A percentile compares a stretch with the other conserved stretches of the same genome.
Evolutionary conservation across 2,797 vertebrate species (phyloP).

Genomic region (Amazona finschi): DNA sequence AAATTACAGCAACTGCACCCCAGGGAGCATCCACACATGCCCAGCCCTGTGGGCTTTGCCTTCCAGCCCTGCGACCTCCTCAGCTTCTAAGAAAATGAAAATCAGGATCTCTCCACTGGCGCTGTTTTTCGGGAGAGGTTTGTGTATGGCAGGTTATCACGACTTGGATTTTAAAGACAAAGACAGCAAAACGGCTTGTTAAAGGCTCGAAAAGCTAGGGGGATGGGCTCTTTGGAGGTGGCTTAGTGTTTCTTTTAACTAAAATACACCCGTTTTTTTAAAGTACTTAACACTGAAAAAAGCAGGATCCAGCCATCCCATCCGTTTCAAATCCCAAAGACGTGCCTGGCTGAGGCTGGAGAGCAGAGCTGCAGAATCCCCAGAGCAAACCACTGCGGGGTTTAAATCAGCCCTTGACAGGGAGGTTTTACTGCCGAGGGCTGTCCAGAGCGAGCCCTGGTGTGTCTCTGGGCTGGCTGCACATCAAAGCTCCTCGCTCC

Average conservation of each 20-base stretch:
- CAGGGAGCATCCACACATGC: accelerated
- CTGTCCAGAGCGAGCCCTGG: neutral
- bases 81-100: neutral
- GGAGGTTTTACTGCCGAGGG: neutral
- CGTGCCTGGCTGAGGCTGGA: neutral
- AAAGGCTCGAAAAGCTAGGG: neutral
- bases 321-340: neutral
- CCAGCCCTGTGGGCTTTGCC: neutral
- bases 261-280: accelerated
- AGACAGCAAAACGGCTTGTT: neutral
- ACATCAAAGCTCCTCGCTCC: conserved; percentile 9
- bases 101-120: neutral
- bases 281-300: neutral
- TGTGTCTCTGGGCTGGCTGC: neutral
- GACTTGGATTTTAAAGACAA: accelerated
- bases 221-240: neutral
- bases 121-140: neutral
- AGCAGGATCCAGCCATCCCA: neutral
- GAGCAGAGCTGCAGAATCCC: neutral
- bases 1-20: neutral
- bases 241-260: neutral
- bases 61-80: accelerated
- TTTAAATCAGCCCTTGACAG: neutral
- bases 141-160: neutral
- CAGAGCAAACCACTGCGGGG: neutral